These are phyloP conservation scores for Saccostrea echinata DNA, from an alignment of 1,140 invertebrate species.

Conservation along the genomic window DNA sequence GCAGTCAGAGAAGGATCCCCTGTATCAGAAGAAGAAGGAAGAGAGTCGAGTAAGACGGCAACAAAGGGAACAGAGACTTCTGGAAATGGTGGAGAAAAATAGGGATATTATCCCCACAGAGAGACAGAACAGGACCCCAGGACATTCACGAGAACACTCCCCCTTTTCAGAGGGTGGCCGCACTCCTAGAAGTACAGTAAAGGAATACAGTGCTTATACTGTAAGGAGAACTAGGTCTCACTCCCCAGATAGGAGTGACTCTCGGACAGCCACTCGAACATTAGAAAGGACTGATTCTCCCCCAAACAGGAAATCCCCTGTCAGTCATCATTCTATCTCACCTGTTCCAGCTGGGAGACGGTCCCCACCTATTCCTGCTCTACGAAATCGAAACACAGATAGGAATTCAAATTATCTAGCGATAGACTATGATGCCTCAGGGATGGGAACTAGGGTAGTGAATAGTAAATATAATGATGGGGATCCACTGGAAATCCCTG, in stretches of 20 bases:
- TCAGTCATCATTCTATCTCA: slow-evolving; percentile 38
- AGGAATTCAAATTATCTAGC: slow-evolving; percentile 46
- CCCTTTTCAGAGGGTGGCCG: slow-evolving; percentile 63
- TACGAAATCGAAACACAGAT: slow-evolving; percentile 65
- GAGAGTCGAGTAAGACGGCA: slow-evolving; percentile 66
- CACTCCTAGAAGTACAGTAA: slow-evolving; percentile 57
- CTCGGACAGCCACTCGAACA: slow-evolving; percentile 19
- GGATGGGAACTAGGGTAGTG: slow-evolving; percentile 28
- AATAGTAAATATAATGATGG: slow-evolving; percentile 61
- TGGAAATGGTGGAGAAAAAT: slow-evolving; percentile 73
- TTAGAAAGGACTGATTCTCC: slow-evolving; percentile 29
- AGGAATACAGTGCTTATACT: slow-evolving; percentile 21
- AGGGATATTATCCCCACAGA: slow-evolving; percentile 69
- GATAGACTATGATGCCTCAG: slow-evolving; percentile 48
- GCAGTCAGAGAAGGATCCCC: slow-evolving; percentile 77
- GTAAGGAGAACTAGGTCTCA: slow-evolving; percentile 62
- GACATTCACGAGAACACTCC: slow-evolving; percentile 55
- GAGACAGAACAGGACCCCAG: slow-evolving; percentile 50
- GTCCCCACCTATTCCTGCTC: slow-evolving; percentile 73
- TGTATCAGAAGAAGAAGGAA: slow-evolving; percentile 70
- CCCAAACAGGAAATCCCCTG: slow-evolving; percentile 33
- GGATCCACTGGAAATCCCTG: slow-evolving; percentile 61
- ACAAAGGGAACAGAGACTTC: slow-evolving; percentile 67
- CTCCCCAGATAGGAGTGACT: slow-evolving; percentile 56
- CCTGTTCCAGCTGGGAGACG: slow-evolving; percentile 36